Base-by-base conservation (phyloP, 2,797 vertebrate genomes). In the Sebastes iracundus region DNA sequence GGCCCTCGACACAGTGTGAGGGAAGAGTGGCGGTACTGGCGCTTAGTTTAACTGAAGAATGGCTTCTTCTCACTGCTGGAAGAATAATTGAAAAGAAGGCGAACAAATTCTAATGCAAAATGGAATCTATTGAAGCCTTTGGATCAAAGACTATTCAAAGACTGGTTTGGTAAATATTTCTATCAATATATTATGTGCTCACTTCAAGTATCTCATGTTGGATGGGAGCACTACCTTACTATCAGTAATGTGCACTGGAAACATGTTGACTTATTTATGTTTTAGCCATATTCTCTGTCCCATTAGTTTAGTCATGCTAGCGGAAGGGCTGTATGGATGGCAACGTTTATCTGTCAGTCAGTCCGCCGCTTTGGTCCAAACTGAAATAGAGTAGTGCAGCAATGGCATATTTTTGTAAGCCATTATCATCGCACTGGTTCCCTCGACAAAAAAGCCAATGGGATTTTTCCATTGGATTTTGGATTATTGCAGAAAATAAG, bases 181-280 rank as follows among this genome's bases (percentile, higher is more conserved):
- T 20, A 80, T 80, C 28, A 88, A 88, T 85, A 67, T 73, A 55
- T 75, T 3, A 79, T 81, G 14, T 6, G 52, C 65, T 56, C 11
- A 32, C 46, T 75, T 70, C 28, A 81, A 71, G 73, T 59, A 71
- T 59, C 25, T 63, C 7, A 6, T 69, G 59, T 63, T 62, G 55
- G 64, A 60, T 59, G 33, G 38, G 33, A 84, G 81, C 35, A 23
- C 42, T 32, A 22, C 71, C 74, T 28, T 59, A 35, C 27, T 42
- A 23, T 70, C 79, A 61, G 61, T 66, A 72, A 70, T 28, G 52
- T 28, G 66, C 64, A 66, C 52, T 80, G 71, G 30, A 79, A 82
- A 85, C 64, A 77, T 13, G 56, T 28, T 84, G 68, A 79, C 66
- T 79, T 78, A 82, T 89, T 84, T 7, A 77, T 84, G 75, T n/a